A percentile compares a stretch with the other conserved stretches of the same genome.
phyloP scores from a whole-genome alignment of 2,113 vertebrate genomes.

The Paradisaea rubra region DNA sequence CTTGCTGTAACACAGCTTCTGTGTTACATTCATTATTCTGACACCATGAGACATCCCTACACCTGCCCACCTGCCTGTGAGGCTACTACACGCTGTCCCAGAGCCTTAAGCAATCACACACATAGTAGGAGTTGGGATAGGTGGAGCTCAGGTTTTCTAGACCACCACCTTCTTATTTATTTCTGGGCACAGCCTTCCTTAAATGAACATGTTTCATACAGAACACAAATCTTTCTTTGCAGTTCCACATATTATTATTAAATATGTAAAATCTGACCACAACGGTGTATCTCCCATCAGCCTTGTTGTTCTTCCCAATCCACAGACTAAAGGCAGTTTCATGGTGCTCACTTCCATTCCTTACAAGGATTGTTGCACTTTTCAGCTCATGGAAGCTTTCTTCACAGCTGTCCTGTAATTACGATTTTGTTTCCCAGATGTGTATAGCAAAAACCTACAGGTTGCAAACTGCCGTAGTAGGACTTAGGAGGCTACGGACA shows the following conservation, averaged over 20 bases:
- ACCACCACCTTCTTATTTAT: not conserved
- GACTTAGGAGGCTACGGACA: not conserved
- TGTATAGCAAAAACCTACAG: not conserved
- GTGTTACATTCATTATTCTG: not conserved
- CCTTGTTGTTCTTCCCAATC: not conserved
- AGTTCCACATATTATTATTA: not conserved
- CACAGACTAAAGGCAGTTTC: not conserved
- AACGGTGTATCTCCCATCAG: accelerated
- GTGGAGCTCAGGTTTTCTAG: not conserved
- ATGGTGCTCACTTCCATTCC: not conserved
- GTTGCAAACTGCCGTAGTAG: not conserved
- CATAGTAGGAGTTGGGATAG: not conserved
- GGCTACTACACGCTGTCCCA: accelerated
- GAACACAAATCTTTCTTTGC: not conserved
- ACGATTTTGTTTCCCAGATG: not conserved
- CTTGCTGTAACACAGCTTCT: not conserved
- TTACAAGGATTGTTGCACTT: not conserved
- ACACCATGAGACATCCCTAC: not conserved
- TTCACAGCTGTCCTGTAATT: not conserved
- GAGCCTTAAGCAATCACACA: not conserved
- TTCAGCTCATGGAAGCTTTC: not conserved
- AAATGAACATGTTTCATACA: not conserved
- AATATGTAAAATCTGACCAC: not conserved
- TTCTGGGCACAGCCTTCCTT: not conserved
- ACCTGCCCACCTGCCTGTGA: not conserved